Evolutionary conservation across 2,797 vertebrate species (phyloP).

Genomic region (Chiroxiphia lanceolata): DNA sequence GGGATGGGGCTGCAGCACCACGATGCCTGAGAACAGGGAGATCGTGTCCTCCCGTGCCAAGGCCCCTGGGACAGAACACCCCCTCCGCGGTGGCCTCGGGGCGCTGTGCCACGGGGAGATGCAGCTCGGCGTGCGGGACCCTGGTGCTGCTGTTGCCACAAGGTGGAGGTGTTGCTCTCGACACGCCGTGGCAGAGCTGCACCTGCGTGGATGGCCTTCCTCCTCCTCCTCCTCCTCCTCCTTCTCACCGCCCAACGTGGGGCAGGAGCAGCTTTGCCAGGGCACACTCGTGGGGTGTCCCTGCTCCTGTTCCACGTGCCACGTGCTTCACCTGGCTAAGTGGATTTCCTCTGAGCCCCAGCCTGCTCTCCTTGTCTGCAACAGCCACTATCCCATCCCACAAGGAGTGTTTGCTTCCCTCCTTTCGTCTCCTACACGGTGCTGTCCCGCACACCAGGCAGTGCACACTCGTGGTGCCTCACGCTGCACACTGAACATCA

Average conservation of each 20-base stretch:
- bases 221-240: neutral
- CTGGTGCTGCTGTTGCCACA: neutral
- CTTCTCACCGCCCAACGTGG: neutral
- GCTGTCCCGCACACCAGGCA: neutral
- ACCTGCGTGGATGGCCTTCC: neutral
- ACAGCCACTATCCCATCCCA: neutral
- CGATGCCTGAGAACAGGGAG: accelerated
- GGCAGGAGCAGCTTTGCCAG: neutral
- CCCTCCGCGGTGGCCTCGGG: neutral
- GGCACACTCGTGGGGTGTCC: neutral
- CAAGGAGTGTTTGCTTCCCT: neutral
- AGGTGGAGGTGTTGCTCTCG: conserved; percentile 33
- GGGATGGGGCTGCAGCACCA: neutral
- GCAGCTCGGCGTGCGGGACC: neutral
- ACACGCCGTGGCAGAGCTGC: neutral
- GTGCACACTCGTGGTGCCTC: neutral
- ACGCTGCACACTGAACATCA: neutral
- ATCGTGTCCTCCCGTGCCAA: neutral
- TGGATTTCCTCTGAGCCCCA: neutral
- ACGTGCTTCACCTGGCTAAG: neutral
- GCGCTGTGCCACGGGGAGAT: accelerated
- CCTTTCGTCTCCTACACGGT: neutral
- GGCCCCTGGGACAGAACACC: accelerated
- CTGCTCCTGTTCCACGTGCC: neutral
- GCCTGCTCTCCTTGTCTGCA: neutral